Percentiles rank a stretch among this genome's conserved stretches.
phyloP scores from a whole-genome alignment of 2,113 vertebrate genomes.

The Climacteris rufus region DNA sequence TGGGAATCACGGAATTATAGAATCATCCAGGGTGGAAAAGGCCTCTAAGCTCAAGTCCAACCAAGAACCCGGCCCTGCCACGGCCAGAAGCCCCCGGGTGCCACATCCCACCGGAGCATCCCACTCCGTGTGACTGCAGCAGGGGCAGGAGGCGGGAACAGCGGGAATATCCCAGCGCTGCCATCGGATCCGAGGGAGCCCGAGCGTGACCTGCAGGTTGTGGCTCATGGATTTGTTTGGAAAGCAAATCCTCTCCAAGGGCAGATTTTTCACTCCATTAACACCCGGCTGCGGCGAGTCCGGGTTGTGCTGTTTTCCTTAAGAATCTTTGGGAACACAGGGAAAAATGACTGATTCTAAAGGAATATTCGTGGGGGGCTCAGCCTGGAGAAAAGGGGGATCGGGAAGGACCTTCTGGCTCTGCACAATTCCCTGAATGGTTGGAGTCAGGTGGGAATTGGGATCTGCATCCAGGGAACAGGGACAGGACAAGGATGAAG shows the following conservation, averaged over 20 bases:
- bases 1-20: background rate
- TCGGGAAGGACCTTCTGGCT: accelerated
- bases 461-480: background rate
- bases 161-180: background rate
- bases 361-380: background rate
- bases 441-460: accelerated
- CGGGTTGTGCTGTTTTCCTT: background rate
- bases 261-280: accelerated
- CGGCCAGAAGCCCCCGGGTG: background rate
- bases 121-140: background rate
- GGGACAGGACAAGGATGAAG: background rate
- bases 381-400: background rate
- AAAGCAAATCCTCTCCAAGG: accelerated
- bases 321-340: background rate
- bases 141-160: background rate
- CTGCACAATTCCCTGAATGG: accelerated
- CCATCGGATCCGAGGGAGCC: accelerated
- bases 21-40: background rate
- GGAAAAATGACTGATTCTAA: background rate
- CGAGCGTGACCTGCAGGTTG: too few relatives aligned
- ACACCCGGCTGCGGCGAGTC: accelerated
- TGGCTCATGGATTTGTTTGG: background rate
- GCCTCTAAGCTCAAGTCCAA: background rate
- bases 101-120: background rate
- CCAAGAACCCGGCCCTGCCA: too few relatives aligned